Base-by-base conservation (phyloP, 2,113 vertebrate species). In the Nettapus auritus region DNA sequence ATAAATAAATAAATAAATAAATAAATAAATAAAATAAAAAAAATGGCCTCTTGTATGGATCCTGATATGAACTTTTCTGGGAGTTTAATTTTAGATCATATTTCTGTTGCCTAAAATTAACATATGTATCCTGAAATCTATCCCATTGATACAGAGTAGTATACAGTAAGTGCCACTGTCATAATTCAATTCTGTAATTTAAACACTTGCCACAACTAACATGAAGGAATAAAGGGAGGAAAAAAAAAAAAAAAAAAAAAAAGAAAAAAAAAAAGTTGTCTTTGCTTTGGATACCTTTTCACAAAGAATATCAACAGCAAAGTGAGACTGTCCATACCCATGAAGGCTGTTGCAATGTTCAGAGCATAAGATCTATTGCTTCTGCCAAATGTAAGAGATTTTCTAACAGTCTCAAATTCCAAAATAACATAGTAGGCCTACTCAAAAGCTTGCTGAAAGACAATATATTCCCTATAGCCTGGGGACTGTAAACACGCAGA, bases 391-490 rank as follows among this genome's bases (percentile, higher is more conserved):
- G 9, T 23, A 81, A 77, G 69, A 70, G 9, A 73, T 20, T 71
- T 67, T 56, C 46, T 44, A 75, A 29, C 26, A 64, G 64, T 38
- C 82, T 79, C 53, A 42, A 14, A 64, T 34, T 76, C 78, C 90
- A 91, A 53, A 90, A 87, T 78, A 50, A 52, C 75, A 90, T 5
- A 36, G 87, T 8, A 93, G 20, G 31, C 60, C 92, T 90, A 78
- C 46, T 33, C 64, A 78, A 86, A 78, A 91, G 38, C 60, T 74
- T 91, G 73, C 69, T 70, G 56, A 93, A 95, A 53, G 70, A 87
- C 53, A 82, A 42, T 28, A 82, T 89, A 93, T 76, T 84, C 82
- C 57, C 78, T 36, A 1, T 12, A 38, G 48, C 33, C 60, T 48
- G 6, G 20, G 38, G 69, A 91, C 75, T 60, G 78, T 18, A 76